A percentile compares a stretch with the other conserved stretches of the same genome.
Evolutionary conservation across 2,888 invertebrate genomes (phyloP).

Genomic region (Stenchaetothrips biformis): DNA sequence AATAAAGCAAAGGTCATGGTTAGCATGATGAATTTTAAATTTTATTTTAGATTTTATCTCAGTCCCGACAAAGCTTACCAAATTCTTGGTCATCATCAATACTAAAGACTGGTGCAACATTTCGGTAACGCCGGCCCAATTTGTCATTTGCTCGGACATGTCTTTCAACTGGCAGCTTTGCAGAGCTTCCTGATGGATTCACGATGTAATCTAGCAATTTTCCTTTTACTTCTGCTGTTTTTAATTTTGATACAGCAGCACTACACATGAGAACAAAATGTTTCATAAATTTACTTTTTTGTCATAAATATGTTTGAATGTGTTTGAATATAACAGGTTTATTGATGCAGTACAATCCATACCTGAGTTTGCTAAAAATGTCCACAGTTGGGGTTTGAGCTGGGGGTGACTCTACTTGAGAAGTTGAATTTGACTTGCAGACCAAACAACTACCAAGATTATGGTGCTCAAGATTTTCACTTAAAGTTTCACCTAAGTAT

Average conservation of each 20-base stretch:
- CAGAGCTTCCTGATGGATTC: constrained; percentile 63
- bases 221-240: constrained; percentile 87
- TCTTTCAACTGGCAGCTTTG: constrained; percentile 57
- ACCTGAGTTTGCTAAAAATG: constrained; percentile 9
- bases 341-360: neutral
- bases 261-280: constrained; percentile 43
- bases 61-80: constrained; percentile 34
- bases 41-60: neutral
- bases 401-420: constrained; percentile 36
- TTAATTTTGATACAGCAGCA: constrained; percentile 74
- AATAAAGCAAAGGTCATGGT: neutral
- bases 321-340: neutral
- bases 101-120: constrained; percentile 88
- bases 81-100: constrained; percentile 72
- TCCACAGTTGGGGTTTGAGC: constrained; percentile 18
- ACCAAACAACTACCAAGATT: constrained; percentile 74
- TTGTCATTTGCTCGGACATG: constrained; percentile 73
- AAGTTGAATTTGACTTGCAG: constrained; percentile 50
- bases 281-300: neutral
- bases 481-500: constrained; percentile 52
- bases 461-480: constrained; percentile 81
- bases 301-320: no score
- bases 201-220: constrained; percentile 90
- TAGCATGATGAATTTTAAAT: neutral
- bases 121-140: constrained; percentile 81